Evolutionary conservation across 2,113 vertebrate species (phyloP), one percentile per base, ranked within the genome.

Genomic region (Oncorhynchus clarkii): DNA sequence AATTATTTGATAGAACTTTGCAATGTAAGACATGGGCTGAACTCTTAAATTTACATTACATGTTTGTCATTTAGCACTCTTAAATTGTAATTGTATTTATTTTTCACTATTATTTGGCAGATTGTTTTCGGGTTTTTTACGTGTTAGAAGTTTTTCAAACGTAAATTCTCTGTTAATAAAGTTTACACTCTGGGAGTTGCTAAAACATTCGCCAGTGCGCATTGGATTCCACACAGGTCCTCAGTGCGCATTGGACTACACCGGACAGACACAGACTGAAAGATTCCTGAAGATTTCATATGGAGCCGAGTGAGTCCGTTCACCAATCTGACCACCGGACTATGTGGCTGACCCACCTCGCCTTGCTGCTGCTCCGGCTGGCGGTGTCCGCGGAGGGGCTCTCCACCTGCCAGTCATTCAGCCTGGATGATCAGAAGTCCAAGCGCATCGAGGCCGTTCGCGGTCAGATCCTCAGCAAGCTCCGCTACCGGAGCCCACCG

Each of bases 361-460:
- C 83, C 14, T 77, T 98, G 78, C 91, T 98, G 80, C 89, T 95
- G 85, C 94, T 98, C 90, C 95, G 95, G 87, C 90, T 97, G 89
- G 95, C 94, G 84, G 89, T 94, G 18, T 94, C 94, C 75, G 95
- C 96, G 85, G 90, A 96, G 86, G 95, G 95, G 72, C 90, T 98
- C 90, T 98, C 97, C 92, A 99, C 97, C 90, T 99, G 98, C 88
- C 97, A 96, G 88, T 96, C 95, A 75, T 95, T 98, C 85, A 96
- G 98, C 87, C 95, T 99, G 95, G 96, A 99, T 83, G 95, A 96
- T 88, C 97, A 98, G 84, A 99, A 97, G 95, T 95, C 96, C 29
- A 98, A 98, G 91, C 94, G 98, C 93, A 99, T 99, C 89, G 96
- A 99, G 89, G 98, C 98, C 5, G 97, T 99, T 83, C 96, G 98